Percentiles rank a stretch among this genome's conserved stretches.
Conservation (phyloP, 1,140 invertebrate genomes). For the Lutraria rhynchaena region DNA sequence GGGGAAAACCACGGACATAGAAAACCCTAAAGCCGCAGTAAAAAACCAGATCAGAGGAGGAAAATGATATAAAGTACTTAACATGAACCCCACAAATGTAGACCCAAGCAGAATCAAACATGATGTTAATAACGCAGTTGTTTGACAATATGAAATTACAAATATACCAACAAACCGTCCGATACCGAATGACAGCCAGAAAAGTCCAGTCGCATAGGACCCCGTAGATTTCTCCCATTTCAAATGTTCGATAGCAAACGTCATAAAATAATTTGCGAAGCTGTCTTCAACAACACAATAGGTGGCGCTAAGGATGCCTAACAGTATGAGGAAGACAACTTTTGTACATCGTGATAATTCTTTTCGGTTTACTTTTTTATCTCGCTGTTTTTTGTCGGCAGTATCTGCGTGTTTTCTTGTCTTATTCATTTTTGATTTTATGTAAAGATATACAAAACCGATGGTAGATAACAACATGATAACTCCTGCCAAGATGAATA, state of each 20-base stretch:
- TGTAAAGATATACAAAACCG: conserved; percentile 5
- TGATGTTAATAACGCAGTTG: not conserved
- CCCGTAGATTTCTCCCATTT: conserved; percentile 43
- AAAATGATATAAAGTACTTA: not conserved
- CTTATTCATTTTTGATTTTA: not conserved
- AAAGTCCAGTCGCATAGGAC: conserved; percentile 21
- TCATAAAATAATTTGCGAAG: conserved; percentile 37
- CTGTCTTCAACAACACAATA: conserved; percentile 47
- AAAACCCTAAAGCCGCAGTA: conserved; percentile 33
- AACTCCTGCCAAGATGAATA: conserved; percentile 7
- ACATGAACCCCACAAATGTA: not conserved
- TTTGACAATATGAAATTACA: conserved; percentile 7
- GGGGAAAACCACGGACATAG: conserved; percentile 51
- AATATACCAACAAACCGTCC: conserved; percentile 51
- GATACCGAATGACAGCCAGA: conserved; percentile 37
- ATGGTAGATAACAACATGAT: conserved; percentile 8
- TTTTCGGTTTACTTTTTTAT: not conserved
- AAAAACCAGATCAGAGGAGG: conserved; percentile 42
- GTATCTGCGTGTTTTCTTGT: not conserved
- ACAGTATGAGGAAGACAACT: not conserved
- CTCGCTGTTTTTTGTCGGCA: not conserved
- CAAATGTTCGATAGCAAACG: conserved; percentile 37
- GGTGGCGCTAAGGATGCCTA: not conserved
- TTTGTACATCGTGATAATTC: conserved; percentile 8
- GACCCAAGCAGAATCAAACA: conserved; percentile 3